Percentiles rank a stretch among this genome's conserved stretches.
phyloP scores from a whole-genome alignment of 2,113 vertebrate genomes.

The Heteronetta atricapilla region DNA sequence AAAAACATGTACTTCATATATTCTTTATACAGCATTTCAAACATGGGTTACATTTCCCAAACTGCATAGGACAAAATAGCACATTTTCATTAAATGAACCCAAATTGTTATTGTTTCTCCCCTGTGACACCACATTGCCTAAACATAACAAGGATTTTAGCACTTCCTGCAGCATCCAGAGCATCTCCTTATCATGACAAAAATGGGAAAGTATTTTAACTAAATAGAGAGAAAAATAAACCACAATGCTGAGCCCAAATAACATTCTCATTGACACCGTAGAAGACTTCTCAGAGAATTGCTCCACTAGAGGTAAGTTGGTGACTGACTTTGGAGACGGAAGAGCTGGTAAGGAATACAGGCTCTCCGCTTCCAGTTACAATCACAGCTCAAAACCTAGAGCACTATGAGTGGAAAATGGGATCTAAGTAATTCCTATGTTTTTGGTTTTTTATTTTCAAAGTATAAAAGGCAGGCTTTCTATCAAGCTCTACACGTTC shows the following conservation, averaged over 20 bases:
- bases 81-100: slow-evolving; percentile 55
- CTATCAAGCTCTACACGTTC: neutral
- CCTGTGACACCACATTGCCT: neutral
- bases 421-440: neutral
- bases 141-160: neutral
- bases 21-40: slow-evolving; percentile 65
- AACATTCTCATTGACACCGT: neutral
- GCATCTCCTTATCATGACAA: neutral
- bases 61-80: slow-evolving; percentile 48
- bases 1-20: slow-evolving; percentile 49
- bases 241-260: neutral
- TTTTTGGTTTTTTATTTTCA: neutral
- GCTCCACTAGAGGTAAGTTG: neutral
- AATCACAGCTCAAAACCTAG: neutral
- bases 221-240: neutral
- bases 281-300: neutral
- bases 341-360: neutral
- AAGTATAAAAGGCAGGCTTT: neutral
- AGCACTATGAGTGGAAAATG: neutral
- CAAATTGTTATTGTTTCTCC: slow-evolving; percentile 35
- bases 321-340: neutral
- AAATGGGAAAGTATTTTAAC: neutral
- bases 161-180: neutral
- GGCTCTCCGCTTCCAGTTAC: neutral
- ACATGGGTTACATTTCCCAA: slow-evolving; percentile 58